Conservation (phyloP, 2,888 invertebrate genomes). For the Hipparchia semele region DNA sequence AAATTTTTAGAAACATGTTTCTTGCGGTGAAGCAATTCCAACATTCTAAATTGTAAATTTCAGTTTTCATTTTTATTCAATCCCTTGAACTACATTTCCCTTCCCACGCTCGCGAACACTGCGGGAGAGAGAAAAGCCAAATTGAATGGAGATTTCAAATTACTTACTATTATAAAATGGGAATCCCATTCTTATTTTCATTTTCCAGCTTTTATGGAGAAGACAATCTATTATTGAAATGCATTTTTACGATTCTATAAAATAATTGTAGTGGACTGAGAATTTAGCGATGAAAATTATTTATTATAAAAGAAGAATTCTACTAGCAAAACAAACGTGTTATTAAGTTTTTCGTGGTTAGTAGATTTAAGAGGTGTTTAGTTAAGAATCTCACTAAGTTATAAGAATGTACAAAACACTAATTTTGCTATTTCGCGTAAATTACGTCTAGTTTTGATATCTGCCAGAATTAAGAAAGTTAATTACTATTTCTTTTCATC, state of each 20-base stretch:
- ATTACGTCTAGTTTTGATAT: too few relatives aligned
- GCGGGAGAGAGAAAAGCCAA: slow-evolving; percentile 30
- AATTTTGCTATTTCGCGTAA: too few relatives aligned
- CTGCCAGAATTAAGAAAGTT: too few relatives aligned
- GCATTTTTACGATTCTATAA: slow-evolving; percentile 7
- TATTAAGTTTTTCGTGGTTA: too few relatives aligned
- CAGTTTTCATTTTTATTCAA: slow-evolving; percentile 40
- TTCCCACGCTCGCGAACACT: slow-evolving; percentile 22
- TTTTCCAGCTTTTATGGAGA: slow-evolving; percentile 28
- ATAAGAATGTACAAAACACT: too few relatives aligned
- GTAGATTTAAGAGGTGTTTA: too few relatives aligned
- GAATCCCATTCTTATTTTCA: slow-evolving; percentile 31
- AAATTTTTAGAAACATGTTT: slow-evolving; percentile 22
- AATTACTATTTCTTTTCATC: too few relatives aligned
- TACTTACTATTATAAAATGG: slow-evolving; percentile 37
- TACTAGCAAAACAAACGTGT: too few relatives aligned
- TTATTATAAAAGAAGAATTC: neutral
- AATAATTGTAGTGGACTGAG: neutral
- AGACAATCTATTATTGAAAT: slow-evolving; percentile 24
- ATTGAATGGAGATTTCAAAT: slow-evolving; percentile 37
- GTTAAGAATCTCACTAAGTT: too few relatives aligned
- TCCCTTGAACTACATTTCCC: slow-evolving; percentile 34
- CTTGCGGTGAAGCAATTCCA: slow-evolving; percentile 27
- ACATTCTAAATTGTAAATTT: slow-evolving; percentile 35
- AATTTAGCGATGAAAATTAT: neutral